These are phyloP conservation scores for Porites lobata DNA, from an alignment of 92 coral and sea anemone genomes.

Conservation along the genomic window DNA sequence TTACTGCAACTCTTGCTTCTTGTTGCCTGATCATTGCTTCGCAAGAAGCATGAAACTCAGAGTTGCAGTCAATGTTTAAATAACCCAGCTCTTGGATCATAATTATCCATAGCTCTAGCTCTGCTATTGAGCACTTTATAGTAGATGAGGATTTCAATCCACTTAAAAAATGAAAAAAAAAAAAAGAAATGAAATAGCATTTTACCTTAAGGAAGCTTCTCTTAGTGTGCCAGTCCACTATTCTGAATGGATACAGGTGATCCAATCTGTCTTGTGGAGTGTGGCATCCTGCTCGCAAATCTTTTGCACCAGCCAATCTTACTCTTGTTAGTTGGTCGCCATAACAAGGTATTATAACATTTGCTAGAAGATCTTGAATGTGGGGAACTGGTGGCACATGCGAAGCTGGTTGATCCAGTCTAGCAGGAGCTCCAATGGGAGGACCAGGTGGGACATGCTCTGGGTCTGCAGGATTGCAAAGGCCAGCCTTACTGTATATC, in stretches of 20 bases:
- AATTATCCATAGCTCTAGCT: no score
- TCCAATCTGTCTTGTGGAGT: constrained; percentile 70
- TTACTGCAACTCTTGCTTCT: no score
- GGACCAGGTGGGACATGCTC: constrained; percentile 51
- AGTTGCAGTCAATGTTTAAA: no score
- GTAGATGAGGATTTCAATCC: no score
- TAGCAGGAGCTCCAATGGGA: constrained; percentile 58
- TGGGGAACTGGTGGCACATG: constrained; percentile 68
- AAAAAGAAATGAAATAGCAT: background rate
- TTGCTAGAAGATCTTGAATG: constrained; percentile 58
- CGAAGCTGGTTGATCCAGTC: constrained; percentile 74
- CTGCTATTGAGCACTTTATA: no score
- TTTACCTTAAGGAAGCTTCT: constrained; percentile 65
- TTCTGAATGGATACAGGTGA: constrained; percentile 72
- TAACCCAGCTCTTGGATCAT: no score
- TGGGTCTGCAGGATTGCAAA: constrained; percentile 46
- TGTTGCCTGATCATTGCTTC: no score
- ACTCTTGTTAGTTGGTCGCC: constrained; percentile 79
- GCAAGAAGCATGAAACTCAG: no score
- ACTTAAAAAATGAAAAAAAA: no score
- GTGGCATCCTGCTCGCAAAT: constrained; percentile 68
- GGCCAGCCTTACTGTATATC: constrained; percentile 62
- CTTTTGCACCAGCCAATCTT: constrained; percentile 78
- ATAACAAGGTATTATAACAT: constrained; percentile 73
- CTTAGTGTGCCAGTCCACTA: constrained; percentile 81